A percentile compares a stretch with the other conserved stretches of the same genome.
These are phyloP conservation scores for Dioctria rufipes DNA, from an alignment of 2,888 invertebrate species.

Conservation along the genomic window DNA sequence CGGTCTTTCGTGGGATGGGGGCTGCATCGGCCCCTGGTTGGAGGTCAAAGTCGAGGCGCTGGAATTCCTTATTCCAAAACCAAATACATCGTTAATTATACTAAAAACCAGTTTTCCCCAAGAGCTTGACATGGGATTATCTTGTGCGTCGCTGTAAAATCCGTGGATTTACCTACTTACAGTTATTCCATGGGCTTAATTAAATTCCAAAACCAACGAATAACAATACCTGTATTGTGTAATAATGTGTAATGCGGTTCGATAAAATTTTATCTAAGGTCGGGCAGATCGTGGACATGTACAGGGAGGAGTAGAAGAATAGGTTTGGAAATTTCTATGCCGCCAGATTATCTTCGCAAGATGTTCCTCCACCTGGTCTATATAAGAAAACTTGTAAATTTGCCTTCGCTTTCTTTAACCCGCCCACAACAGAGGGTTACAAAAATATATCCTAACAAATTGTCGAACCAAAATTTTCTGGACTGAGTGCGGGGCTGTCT, in stretches of 20 bases:
- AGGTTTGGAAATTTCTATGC: too few species aligned
- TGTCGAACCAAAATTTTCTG: not conserved
- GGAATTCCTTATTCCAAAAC: not conserved
- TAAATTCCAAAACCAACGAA: conserved; percentile 20
- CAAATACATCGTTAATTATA: conserved; percentile 4
- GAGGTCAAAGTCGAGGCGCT: too few species aligned
- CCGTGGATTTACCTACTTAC: not conserved
- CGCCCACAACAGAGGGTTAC: not conserved
- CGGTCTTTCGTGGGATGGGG: too few species aligned
- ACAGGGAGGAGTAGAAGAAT: too few species aligned
- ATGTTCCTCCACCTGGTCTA: conserved; percentile 1
- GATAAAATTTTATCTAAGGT: conserved; percentile 20
- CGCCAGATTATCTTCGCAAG: too few species aligned
- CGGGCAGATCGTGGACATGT: too few species aligned
- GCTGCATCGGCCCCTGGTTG: too few species aligned
- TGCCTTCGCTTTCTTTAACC: not conserved
- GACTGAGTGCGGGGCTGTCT: not conserved
- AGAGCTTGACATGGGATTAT: conserved; percentile 33
- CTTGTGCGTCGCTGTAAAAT: conserved; percentile 26
- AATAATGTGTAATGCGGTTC: conserved; percentile 26
- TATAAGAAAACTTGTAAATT: not conserved
- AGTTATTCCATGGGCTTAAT: too few species aligned
- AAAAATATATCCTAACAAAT: not conserved
- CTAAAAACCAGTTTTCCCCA: conserved; percentile 3
- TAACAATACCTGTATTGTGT: not conserved